Evolutionary conservation across 2,113 vertebrate genomes (phyloP).

Genomic region (Leptobrachium ailaonicum): DNA sequence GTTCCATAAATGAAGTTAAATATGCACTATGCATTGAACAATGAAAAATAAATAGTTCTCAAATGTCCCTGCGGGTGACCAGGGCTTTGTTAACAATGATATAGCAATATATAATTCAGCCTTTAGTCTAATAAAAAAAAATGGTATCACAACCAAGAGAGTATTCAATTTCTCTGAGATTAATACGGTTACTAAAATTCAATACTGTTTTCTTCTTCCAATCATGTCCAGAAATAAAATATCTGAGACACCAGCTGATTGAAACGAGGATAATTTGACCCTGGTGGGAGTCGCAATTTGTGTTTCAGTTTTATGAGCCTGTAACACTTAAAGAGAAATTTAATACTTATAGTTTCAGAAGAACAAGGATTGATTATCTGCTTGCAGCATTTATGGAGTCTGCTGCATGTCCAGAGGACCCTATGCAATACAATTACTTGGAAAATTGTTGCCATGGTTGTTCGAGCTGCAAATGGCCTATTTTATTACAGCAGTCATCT

Average conservation of each 20-base stretch:
- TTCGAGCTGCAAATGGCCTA: not conserved
- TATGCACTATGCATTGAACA: not conserved
- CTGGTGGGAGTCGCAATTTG: slow-evolving; percentile 46
- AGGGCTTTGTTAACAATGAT: slow-evolving; percentile 20
- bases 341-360: slow-evolving; percentile 45
- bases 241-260: slow-evolving; percentile 47
- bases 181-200: slow-evolving; percentile 47
- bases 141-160: slow-evolving; percentile 31
- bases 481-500: not conserved
- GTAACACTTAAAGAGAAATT: slow-evolving; percentile 44
- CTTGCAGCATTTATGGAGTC: slow-evolving; percentile 39
- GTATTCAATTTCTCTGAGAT: slow-evolving; percentile 46
- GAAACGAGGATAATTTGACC: slow-evolving; percentile 47
- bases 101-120: slow-evolving; percentile 39
- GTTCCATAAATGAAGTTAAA: slow-evolving; percentile 6
- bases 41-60: slow-evolving; percentile 3
- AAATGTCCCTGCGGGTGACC: slow-evolving; percentile 9
- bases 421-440: slow-evolving; percentile 20
- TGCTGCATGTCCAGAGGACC: slow-evolving; percentile 17
- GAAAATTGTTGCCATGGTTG: slow-evolving; percentile 12
- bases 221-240: slow-evolving; percentile 41
- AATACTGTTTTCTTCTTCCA: not conserved
- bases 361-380: slow-evolving; percentile 25
- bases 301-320: slow-evolving; percentile 47
- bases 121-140: slow-evolving; percentile 30